Percentiles rank a stretch among this genome's conserved stretches.
Conservation (phyloP, 2,888 invertebrate species). For the Caenorhabditis sp. region DNA sequence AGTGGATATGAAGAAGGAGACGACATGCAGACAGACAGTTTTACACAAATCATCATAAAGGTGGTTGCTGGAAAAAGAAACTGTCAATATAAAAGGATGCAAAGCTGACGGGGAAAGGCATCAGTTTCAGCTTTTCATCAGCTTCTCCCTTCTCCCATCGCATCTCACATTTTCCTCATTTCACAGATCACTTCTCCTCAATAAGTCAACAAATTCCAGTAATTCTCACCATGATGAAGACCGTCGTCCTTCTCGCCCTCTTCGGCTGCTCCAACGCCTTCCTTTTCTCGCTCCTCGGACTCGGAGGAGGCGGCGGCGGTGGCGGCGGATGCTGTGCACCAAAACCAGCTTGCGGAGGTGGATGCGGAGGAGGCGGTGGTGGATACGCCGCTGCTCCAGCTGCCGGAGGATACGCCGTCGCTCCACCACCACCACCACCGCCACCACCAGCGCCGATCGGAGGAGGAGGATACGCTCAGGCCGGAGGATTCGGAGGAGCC, state of each 20-base stretch:
- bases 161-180: too few species aligned
- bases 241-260: conserved; percentile 51
- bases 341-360: conserved; percentile 51
- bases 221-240: conserved; percentile 44
- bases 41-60: conserved; percentile 47
- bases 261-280: conserved; percentile 63
- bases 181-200: not conserved
- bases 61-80: conserved; percentile 44
- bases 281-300: conserved; percentile 54
- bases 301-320: conserved; percentile 52
- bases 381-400: too few species aligned
- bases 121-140: conserved; percentile 23
- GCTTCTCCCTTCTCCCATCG: not conserved
- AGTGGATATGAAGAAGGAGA: conserved; percentile 37
- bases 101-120: conserved; percentile 3
- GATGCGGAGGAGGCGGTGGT: conserved; percentile 57
- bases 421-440: conserved; percentile 53
- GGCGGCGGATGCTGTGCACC: conserved; percentile 55
- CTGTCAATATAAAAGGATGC: conserved; percentile 45
- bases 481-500: conserved; percentile 44
- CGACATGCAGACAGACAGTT: conserved; percentile 15
- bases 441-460: conserved; percentile 48
- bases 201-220: conserved; percentile 14
- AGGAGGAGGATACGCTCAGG: conserved; percentile 52
- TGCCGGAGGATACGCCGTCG: conserved; percentile 49